phyloP scores from a whole-genome alignment of 2,888 invertebrate species.

The Bruchidius siliquastri region DNA sequence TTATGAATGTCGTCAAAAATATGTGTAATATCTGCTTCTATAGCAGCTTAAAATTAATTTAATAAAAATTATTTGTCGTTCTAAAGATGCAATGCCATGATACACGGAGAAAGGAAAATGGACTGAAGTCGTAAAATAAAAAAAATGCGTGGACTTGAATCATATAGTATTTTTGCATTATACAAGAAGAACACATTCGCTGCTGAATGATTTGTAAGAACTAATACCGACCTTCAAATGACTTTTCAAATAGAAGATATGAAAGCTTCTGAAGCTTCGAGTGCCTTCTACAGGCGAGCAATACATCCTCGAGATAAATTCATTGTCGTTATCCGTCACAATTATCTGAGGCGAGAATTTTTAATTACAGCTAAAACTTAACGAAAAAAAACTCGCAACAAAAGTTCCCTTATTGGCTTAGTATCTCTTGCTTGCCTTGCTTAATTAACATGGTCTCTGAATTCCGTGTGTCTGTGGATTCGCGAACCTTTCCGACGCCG shows the following conservation, averaged over 20 bases:
- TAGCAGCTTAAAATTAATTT: no score
- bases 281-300: neutral
- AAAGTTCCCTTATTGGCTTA: neutral
- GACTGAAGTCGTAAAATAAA: no score
- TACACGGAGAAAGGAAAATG: no score
- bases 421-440: neutral
- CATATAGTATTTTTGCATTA: no score
- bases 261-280: neutral
- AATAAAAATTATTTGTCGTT: no score
- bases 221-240: no score
- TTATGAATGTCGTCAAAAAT: no score
- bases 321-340: neutral
- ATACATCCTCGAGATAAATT: neutral
- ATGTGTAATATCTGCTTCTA: no score
- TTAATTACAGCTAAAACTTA: neutral
- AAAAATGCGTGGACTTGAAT: no score
- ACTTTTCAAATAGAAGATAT: neutral
- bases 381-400: neutral
- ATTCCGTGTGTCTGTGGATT: neutral
- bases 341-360: neutral
- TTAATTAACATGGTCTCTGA: neutral
- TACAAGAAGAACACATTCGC: no score
- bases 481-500: neutral
- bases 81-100: no score
- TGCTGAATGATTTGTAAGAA: no score